These are phyloP conservation scores for Pachyuromys duprasi DNA, from an alignment of 2,797 vertebrate genomes.

Conservation along the genomic window DNA sequence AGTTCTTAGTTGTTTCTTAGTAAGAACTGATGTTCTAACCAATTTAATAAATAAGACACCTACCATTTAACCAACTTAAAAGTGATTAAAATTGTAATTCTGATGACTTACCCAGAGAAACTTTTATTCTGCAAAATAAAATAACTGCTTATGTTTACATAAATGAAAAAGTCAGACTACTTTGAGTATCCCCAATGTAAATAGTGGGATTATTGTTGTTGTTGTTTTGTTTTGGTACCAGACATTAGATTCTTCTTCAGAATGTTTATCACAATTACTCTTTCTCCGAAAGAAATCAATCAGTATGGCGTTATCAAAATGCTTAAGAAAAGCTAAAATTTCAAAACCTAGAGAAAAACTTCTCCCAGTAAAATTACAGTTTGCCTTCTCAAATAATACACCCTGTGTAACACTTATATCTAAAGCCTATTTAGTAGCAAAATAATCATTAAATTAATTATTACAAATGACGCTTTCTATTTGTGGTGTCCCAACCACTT, in stretches of 20 bases:
- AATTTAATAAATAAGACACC: conserved; percentile 51
- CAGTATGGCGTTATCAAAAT: not conserved
- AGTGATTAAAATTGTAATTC: conserved; percentile 30
- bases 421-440: conserved; percentile 19
- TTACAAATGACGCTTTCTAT: not conserved
- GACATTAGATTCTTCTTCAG: not conserved
- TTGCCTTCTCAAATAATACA: not conserved
- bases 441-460: conserved; percentile 45
- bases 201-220: not conserved
- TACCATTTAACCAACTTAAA: conserved; percentile 35
- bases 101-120: conserved; percentile 5
- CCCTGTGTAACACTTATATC: conserved; percentile 23
- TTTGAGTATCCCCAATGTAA: not conserved
- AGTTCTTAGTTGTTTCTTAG: conserved; percentile 73
- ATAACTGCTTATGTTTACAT: not conserved
- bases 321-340: conserved; percentile 35
- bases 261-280: not conserved
- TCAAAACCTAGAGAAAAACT: not conserved
- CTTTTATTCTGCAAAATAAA: not conserved
- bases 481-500: conserved; percentile 18
- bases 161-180: conserved; percentile 10
- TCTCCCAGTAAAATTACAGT: conserved; percentile 23
- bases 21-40: conserved; percentile 55
- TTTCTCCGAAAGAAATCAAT: conserved; percentile 22
- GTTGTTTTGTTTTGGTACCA: not conserved